A percentile compares a stretch with the other conserved stretches of the same genome.
Conservation (phyloP, 2,113 vertebrate species). For the Gavialis gangeticus region DNA sequence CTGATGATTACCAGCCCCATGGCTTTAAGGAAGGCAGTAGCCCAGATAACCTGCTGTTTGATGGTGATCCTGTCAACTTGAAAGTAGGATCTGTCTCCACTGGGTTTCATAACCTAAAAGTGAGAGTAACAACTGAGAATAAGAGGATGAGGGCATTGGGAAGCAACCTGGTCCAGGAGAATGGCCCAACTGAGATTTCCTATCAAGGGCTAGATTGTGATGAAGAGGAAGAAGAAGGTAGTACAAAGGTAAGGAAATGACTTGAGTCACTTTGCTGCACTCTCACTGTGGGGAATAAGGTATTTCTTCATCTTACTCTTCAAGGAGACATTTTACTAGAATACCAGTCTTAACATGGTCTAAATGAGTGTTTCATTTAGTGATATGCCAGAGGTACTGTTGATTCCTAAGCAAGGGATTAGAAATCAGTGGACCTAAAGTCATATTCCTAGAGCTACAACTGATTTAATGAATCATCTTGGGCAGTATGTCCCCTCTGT, state of each 20-base stretch:
- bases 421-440: background rate
- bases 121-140: slow-evolving; percentile 77
- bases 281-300: background rate
- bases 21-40: slow-evolving; percentile 78
- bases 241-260: slow-evolving; percentile 57
- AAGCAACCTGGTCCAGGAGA: slow-evolving; percentile 38
- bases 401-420: background rate
- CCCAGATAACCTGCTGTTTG: slow-evolving; percentile 68
- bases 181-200: slow-evolving; percentile 60
- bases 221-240: slow-evolving; percentile 76
- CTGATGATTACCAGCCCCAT: slow-evolving; percentile 81
- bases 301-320: background rate
- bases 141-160: slow-evolving; percentile 55
- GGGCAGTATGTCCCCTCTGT: background rate
- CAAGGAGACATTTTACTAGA: background rate
- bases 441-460: background rate
- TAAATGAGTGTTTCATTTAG: background rate
- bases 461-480: background rate
- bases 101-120: slow-evolving; percentile 77
- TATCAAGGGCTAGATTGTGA: slow-evolving; percentile 78
- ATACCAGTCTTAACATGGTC: background rate
- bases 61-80: slow-evolving; percentile 75
- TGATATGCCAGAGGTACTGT: background rate
- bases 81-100: slow-evolving; percentile 78
- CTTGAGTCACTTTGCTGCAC: background rate